Conservation (phyloP, 2,888 invertebrate species). For the Crossocerus cetratus region DNA sequence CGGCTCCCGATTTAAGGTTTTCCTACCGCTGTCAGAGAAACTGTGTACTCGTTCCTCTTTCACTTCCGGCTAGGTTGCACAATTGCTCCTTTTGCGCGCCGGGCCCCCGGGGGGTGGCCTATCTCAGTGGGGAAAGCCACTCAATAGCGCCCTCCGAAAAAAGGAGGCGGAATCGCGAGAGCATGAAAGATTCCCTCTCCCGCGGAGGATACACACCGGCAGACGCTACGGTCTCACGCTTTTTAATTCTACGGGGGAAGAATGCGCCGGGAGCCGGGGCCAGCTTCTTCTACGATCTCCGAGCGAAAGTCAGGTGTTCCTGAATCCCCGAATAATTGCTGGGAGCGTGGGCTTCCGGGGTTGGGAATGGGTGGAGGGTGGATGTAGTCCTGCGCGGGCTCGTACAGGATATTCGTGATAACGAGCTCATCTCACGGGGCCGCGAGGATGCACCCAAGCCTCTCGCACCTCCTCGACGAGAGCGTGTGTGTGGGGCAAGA, state of each 20-base stretch:
- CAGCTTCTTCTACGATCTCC: too few relatives aligned
- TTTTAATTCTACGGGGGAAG: too few relatives aligned
- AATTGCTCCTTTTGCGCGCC: constrained; percentile 10
- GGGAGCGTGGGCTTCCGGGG: neutral
- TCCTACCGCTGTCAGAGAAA: neutral
- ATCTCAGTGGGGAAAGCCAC: constrained; percentile 4
- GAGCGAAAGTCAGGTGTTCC: too few relatives aligned
- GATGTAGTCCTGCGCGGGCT: neutral
- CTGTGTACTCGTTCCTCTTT: constrained; percentile 4
- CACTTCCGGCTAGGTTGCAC: constrained; percentile 8
- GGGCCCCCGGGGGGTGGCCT: too few relatives aligned
- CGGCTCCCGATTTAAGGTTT: constrained; percentile 17
- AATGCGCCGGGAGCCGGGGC: too few relatives aligned
- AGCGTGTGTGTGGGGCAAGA: constrained; percentile 30
- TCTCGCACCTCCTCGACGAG: neutral
- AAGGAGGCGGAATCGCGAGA: too few relatives aligned
- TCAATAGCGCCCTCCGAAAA: neutral
- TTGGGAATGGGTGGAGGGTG: neutral
- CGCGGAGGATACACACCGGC: too few relatives aligned
- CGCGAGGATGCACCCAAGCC: constrained; percentile 14
- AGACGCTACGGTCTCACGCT: too few relatives aligned
- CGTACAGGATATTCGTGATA: neutral
- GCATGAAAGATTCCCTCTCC: too few relatives aligned
- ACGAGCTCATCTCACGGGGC: neutral
- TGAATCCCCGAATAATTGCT: too few relatives aligned